Base-by-base conservation (phyloP, 1,140 invertebrate genomes). In the Tetragonula clypearis region DNA sequence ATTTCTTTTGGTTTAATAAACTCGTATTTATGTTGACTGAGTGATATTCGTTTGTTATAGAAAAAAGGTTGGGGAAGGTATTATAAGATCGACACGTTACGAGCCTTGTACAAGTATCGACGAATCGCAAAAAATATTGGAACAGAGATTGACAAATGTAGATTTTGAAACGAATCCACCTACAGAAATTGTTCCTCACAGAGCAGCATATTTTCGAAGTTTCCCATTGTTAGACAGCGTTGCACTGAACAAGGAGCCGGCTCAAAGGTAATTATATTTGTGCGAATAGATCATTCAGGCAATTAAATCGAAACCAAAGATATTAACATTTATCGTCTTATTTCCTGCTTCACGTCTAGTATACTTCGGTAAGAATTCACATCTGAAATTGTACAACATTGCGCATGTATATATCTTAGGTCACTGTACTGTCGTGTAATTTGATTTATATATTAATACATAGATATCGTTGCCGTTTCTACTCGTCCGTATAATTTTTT, bases 151-250 rank as follows among this genome's bases (percentile, higher is more conserved):
- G 49, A 96, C 95, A 55, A 96, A 96, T 92, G 96, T 98, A 4
- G 98, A 98, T 92, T 96, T 98, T 84, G 97, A 98, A 92, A 97
- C 97, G 71, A 96, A 96, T 73, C 96, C 96, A 62, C 98, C 98
- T 6, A 96, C 95, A 56, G 97, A 98, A 95, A 96, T 98, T 53
- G 93, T 97, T 80, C 96, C 96, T 66, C 96, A 97, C 92, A 95
- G 96, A 86, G 96, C 96, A 65, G 96, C 96, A 14, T 97, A 97
- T 93, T 97, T 96, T 93, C 95, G 96, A 94, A 96, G 97, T 89
- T 99, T 99, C 95, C 98, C 98, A 26, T 92, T 97, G 11, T 95
- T 99, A 53, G 97, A 98, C 92, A 96, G 95, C 85, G 96, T 96
- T 65, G 95, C 97, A 66, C 96, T 99, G 68, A 98, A 97, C 90